A percentile compares a stretch with the other conserved stretches of the same genome.
These are phyloP conservation scores for Poecilobothrus nobilitatus DNA, from an alignment of 2,888 invertebrate species.

Conservation along the genomic window DNA sequence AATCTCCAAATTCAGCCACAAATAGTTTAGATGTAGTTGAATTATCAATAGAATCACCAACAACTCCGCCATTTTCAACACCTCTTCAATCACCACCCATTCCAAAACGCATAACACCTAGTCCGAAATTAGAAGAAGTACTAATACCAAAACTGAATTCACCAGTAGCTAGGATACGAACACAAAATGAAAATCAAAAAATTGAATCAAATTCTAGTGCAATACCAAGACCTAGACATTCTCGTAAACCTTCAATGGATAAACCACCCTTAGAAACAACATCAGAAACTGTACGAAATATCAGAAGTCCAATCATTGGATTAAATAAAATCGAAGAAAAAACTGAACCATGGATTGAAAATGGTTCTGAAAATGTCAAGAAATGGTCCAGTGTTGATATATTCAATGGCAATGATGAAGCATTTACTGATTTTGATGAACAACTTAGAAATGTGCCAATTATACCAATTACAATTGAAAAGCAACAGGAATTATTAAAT, in stretches of 20 bases:
- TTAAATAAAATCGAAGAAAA: conserved; percentile 26
- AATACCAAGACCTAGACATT: neutral
- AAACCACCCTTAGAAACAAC: conserved; percentile 30
- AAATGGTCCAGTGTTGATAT: conserved; percentile 37
- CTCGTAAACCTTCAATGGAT: neutral
- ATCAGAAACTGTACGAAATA: conserved; percentile 34
- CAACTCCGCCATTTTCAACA: neutral
- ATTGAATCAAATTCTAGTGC: neutral
- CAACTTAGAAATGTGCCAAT: conserved; percentile 36
- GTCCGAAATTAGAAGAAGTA: neutral
- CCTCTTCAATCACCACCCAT: neutral
- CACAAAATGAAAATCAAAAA: neutral
- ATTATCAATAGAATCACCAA: neutral
- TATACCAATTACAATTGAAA: conserved; percentile 17
- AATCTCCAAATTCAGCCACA: neutral
- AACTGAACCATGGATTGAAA: conserved; percentile 20
- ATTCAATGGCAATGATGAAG: conserved; percentile 31
- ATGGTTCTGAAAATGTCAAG: conserved; percentile 28
- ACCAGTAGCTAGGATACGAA: neutral
- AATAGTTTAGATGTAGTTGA: neutral
- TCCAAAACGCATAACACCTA: neutral
- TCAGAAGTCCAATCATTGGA: conserved; percentile 25
- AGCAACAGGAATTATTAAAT: neutral
- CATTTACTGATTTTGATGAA: conserved; percentile 40
- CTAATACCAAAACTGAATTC: neutral